These are phyloP conservation scores for Teleogryllus oceanicus DNA, from an alignment of 2,888 invertebrate species.

Conservation along the genomic window DNA sequence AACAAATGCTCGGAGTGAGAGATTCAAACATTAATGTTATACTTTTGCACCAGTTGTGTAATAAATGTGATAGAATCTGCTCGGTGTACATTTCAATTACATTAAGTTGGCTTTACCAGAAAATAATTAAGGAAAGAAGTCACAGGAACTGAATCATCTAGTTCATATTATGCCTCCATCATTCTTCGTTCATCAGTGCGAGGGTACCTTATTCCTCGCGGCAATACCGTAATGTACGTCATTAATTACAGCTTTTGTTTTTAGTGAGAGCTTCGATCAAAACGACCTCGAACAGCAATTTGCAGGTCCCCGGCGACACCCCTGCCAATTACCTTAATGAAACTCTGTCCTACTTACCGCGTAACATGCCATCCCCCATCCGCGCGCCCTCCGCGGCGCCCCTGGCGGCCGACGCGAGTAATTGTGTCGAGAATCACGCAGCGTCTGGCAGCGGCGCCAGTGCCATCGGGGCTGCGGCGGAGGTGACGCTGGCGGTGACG, in stretches of 20 bases:
- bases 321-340: constrained; percentile 18
- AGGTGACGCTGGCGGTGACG: background rate
- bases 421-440: no score
- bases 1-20: no score
- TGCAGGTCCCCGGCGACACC: background rate
- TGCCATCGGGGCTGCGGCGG: background rate
- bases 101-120: no score
- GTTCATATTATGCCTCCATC: background rate
- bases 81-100: no score
- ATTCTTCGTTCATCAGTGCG: background rate
- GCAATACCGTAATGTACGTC: constrained; percentile 9
- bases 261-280: constrained; percentile 5
- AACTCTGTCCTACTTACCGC: constrained; percentile 10
- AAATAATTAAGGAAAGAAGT: no score
- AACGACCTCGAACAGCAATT: background rate
- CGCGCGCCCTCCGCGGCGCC: no score
- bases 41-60: no score
- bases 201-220: background rate
- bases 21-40: no score
- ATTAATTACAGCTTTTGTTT: constrained; percentile 10
- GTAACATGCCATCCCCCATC: background rate
- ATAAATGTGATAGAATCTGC: no score
- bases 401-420: no score
- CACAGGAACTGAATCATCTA: background rate
- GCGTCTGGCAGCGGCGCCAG: background rate